Conservation (phyloP, 1,140 invertebrate species). For the Forficula auricularia region DNA sequence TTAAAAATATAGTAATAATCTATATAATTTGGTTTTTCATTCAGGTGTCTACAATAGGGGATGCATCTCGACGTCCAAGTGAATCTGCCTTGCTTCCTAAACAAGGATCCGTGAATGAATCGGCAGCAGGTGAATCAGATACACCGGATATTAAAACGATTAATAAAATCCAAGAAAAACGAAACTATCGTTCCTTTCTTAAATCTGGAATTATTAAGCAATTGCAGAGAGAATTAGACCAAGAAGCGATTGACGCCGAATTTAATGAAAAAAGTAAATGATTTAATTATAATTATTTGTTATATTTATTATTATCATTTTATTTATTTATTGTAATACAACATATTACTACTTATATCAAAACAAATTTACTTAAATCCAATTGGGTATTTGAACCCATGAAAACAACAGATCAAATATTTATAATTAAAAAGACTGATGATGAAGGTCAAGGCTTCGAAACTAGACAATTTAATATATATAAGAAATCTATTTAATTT, state of each 20-base stretch:
- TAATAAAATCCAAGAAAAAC: not conserved
- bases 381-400: too few species aligned
- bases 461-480: too few species aligned
- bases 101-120: not conserved
- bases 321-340: too few species aligned
- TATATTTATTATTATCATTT: too few species aligned
- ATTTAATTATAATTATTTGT: too few species aligned
- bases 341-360: too few species aligned
- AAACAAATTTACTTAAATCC: too few species aligned
- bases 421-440: too few species aligned
- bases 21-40: slow-evolving; percentile 1
- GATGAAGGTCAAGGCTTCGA: too few species aligned
- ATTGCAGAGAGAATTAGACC: slow-evolving; percentile 42
- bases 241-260: slow-evolving; percentile 45
- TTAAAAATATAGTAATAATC: slow-evolving; percentile 2
- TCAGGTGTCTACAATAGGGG: slow-evolving; percentile 34
- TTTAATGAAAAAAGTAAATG: slow-evolving; percentile 38
- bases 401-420: too few species aligned
- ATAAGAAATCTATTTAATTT: too few species aligned
- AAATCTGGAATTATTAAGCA: slow-evolving; percentile 42
- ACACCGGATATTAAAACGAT: not conserved
- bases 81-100: slow-evolving; percentile 28
- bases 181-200: slow-evolving; percentile 28
- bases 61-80: slow-evolving; percentile 34
- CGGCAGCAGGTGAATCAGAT: not conserved